A percentile compares a stretch with the other conserved stretches of the same genome.
Conservation (phyloP, 2,888 invertebrate species). For the Microctonus brassicae region DNA sequence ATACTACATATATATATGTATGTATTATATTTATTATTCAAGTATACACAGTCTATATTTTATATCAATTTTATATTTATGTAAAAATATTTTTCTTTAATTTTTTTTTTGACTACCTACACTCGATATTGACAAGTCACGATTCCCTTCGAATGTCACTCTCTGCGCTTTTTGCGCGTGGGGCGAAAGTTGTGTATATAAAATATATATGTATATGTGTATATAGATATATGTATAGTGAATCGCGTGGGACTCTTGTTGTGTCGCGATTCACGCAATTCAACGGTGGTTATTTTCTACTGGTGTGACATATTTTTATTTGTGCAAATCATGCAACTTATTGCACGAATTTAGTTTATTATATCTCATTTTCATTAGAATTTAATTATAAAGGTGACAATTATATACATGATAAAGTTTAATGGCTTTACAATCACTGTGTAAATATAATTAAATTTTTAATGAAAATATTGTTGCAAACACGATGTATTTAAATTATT, state of each 20-base stretch:
- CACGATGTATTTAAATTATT: neutral
- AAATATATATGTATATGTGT: neutral
- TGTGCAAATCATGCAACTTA: neutral
- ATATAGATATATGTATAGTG: neutral
- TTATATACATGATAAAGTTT: too few relatives aligned
- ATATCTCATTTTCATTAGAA: too few relatives aligned
- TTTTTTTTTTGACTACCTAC: neutral
- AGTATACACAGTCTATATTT: neutral
- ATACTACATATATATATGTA: neutral
- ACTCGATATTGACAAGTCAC: slow-evolving; percentile 14
- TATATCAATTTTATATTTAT: too few relatives aligned
- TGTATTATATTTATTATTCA: neutral
- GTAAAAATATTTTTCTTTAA: too few relatives aligned
- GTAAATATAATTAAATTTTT: too few relatives aligned
- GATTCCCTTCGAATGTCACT: slow-evolving; percentile 19
- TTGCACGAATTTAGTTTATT: too few relatives aligned
- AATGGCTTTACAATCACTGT: too few relatives aligned
- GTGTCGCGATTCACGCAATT: slow-evolving; percentile 24
- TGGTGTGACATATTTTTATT: slow-evolving; percentile 15
- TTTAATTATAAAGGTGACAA: too few relatives aligned
- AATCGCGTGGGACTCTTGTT: neutral
- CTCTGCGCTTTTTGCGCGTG: slow-evolving; percentile 4
- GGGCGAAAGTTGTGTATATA: neutral
- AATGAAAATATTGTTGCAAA: too few relatives aligned
- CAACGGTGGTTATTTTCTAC: neutral